Evolutionary conservation across 2,113 vertebrate genomes (phyloP), one percentile per base, ranked within the genome.

Genomic region (Myotis lucifugus): DNA sequence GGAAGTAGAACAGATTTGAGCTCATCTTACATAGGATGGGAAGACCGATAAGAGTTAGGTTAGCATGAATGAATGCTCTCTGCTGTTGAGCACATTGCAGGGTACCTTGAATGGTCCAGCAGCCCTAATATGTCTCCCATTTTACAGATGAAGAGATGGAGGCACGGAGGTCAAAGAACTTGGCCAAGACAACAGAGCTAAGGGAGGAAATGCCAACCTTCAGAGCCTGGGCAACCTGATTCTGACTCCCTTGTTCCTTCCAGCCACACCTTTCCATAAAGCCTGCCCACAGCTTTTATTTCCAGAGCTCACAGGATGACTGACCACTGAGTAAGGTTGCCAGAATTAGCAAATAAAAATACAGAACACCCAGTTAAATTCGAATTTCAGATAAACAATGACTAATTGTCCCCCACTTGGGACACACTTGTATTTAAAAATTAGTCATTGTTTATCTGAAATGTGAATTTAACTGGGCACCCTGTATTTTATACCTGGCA

Each of bases 361-460:
- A 66, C 12, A 93, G 72, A 67, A 27, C 72, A 61, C 50, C 18
- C 46, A 56, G 73, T 13, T 64, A 46, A 50, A 81, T 76, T 10
- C 79, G 25, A 88, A 79, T 93, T 88, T 93, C 50, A 76, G 13
- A 54, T 76, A 74, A 67, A 91, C 66, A 15, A 40, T 52, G 77
- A 64, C n/a, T 79, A 21, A 48, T 25, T 37, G 29, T 23, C 23
- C 40, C 54, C 52, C 29, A 32, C 74, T 27, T 27, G 61, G 69
- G 37, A 74, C 18, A 50, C 4, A 4, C 79, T 92, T 82, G 52
- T n/a, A 34, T 6, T 66, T 32, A 42, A 79, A 54, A 86, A 72
- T 52, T n/a, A 66, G 46, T 73, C 87, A 72, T 34, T 67, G 40
- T 70, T 48, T 6, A 40, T n/a, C 40, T 79, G 73, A 74, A 76